Conservation (phyloP, 2,113 vertebrate genomes). For the Struthidea cinerea region DNA sequence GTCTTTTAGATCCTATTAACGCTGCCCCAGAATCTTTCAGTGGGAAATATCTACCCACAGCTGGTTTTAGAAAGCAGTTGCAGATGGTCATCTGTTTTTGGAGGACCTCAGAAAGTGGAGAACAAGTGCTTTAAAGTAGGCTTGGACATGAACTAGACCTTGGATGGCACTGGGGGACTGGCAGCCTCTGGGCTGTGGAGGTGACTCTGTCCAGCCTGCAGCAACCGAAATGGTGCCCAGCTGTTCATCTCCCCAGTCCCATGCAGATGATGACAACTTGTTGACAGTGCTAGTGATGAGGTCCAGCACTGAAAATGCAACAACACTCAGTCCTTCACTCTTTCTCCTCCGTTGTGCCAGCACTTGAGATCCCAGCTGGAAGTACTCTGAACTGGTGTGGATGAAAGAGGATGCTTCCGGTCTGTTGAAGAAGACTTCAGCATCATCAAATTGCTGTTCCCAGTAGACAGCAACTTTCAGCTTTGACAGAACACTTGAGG, state of each 20-base stretch:
- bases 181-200: not conserved
- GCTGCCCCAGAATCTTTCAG: not conserved
- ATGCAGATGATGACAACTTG: not conserved
- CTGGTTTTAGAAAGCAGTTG: not conserved
- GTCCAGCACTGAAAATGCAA: not conserved
- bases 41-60: not conserved
- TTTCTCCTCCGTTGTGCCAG: rapidly evolving
- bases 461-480: not conserved
- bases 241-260: not conserved
- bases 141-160: not conserved
- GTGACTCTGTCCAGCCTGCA: not conserved
- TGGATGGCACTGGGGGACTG: not conserved
- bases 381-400: not conserved
- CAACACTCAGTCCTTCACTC: not conserved
- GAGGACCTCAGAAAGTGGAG: not conserved
- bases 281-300: not conserved
- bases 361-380: not conserved
- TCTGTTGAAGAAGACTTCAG: not conserved
- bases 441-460: not conserved
- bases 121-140: not conserved
- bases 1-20: not conserved
- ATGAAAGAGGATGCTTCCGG: not conserved
- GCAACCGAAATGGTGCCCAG: not conserved
- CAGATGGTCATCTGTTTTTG: not conserved
- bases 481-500: not conserved